These are phyloP conservation scores for Thamnophis sirtalis DNA, from an alignment of 2,113 vertebrate species.

Conservation along the genomic window DNA sequence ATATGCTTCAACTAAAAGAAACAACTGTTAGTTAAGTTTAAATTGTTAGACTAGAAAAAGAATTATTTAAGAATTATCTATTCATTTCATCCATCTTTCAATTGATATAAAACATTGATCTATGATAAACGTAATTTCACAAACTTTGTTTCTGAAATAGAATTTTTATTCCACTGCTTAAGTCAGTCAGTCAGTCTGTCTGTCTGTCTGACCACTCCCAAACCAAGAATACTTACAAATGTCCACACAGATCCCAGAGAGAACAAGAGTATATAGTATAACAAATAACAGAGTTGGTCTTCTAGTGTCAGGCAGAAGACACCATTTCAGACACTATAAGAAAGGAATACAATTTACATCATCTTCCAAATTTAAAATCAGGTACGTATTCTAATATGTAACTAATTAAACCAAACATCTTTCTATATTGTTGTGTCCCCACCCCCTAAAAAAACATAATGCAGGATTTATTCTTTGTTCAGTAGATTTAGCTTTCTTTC, in stretches of 20 bases:
- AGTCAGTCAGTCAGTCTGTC: background rate
- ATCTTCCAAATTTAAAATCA: background rate
- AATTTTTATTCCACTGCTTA: background rate
- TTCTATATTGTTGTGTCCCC: background rate
- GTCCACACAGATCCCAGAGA: background rate
- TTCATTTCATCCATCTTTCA: background rate
- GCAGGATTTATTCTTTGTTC: background rate
- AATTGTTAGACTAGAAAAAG: background rate
- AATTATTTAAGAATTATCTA: background rate
- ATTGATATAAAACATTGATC: background rate
- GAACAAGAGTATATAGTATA: background rate
- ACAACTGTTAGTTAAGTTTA: background rate
- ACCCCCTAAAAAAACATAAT: background rate
- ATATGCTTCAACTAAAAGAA: background rate
- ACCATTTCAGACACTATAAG: background rate
- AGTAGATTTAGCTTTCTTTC: background rate
- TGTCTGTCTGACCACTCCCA: background rate
- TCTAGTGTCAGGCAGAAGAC: background rate
- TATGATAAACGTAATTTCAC: background rate
- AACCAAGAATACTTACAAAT: background rate
- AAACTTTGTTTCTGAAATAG: no score
- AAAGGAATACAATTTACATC: background rate
- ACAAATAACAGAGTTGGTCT: background rate
- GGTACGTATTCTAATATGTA: background rate
- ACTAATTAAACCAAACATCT: background rate